Percentiles rank a stretch among this genome's conserved stretches.
These are phyloP conservation scores for Triplophysa siluroides DNA, from an alignment of 2,113 vertebrate species.

Conservation along the genomic window DNA sequence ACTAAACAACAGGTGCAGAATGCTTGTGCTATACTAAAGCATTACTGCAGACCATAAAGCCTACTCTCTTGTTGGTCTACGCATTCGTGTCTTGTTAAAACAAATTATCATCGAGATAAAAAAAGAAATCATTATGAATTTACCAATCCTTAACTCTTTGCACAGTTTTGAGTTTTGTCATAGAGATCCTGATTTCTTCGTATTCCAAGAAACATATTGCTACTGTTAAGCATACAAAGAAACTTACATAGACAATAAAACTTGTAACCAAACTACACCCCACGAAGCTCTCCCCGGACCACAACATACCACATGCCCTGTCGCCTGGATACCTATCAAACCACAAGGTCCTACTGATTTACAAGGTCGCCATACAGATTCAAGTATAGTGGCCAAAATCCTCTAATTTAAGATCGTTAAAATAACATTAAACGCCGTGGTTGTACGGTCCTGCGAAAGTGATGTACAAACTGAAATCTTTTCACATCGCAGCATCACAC, in stretches of 20 bases:
- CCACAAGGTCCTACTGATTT: conserved; percentile 38
- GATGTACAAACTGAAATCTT: conserved; percentile 47
- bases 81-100: neutral
- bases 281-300: neutral
- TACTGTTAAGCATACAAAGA: neutral
- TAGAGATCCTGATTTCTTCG: neutral
- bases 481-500: conserved; percentile 52
- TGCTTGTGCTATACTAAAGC: neutral
- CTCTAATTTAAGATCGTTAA: neutral
- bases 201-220: neutral
- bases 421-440: neutral
- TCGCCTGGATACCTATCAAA: conserved; percentile 73
- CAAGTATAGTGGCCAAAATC: neutral
- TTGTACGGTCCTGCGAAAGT: neutral
- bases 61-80: neutral
- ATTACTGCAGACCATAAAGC: neutral
- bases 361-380: conserved; percentile 23
- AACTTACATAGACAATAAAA: neutral
- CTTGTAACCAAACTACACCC: neutral
- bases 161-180: neutral
- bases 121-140: neutral
- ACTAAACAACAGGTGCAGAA: conserved; percentile 22
- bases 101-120: neutral
- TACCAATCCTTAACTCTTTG: neutral
- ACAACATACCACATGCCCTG: conserved; percentile 67